phyloP scores from a whole-genome alignment of 2,888 invertebrate species.

The Orchesella flavescens region DNA sequence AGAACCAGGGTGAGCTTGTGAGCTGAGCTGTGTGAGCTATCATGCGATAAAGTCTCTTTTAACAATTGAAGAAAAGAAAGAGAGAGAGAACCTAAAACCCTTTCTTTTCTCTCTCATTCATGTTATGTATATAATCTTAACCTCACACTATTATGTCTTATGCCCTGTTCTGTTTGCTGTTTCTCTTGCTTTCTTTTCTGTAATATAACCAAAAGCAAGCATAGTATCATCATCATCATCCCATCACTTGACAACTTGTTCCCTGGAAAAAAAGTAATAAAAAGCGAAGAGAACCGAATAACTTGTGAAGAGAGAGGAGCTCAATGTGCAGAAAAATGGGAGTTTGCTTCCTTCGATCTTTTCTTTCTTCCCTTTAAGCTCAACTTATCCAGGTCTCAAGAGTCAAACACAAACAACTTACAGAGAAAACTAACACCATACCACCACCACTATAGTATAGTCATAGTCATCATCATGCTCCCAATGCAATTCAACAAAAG shows the following conservation, averaged over 20 bases:
- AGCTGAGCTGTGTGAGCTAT: too few relatives aligned
- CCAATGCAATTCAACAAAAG: slow-evolving; percentile 45
- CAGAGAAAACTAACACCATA: slow-evolving; percentile 3
- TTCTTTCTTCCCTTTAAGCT: slow-evolving; percentile 19
- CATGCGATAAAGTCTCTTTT: too few relatives aligned
- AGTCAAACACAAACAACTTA: slow-evolving; percentile 59
- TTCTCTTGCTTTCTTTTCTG: slow-evolving; percentile 12
- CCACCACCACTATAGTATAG: slow-evolving; percentile 14
- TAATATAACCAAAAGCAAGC: background rate
- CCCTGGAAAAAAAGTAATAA: slow-evolving; percentile 59
- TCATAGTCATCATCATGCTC: background rate
- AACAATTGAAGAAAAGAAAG: too few relatives aligned
- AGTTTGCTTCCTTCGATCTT: slow-evolving; percentile 52
- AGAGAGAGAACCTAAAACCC: background rate
- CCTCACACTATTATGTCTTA: too few relatives aligned
- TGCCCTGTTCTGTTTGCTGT: background rate
- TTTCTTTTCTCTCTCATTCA: background rate
- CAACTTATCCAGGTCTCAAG: slow-evolving; percentile 48
- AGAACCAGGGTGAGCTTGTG: too few relatives aligned
- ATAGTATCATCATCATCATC: slow-evolving; percentile 12
- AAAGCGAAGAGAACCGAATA: slow-evolving; percentile 48
- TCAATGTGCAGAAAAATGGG: slow-evolving; percentile 69
- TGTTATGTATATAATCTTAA: too few relatives aligned
- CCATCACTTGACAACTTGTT: slow-evolving; percentile 63
- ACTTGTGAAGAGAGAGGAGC: slow-evolving; percentile 30